Percentiles rank a stretch among this genome's conserved stretches.
Evolutionary conservation across 2,888 invertebrate species (phyloP).

Genomic region (Pammene aurita): DNA sequence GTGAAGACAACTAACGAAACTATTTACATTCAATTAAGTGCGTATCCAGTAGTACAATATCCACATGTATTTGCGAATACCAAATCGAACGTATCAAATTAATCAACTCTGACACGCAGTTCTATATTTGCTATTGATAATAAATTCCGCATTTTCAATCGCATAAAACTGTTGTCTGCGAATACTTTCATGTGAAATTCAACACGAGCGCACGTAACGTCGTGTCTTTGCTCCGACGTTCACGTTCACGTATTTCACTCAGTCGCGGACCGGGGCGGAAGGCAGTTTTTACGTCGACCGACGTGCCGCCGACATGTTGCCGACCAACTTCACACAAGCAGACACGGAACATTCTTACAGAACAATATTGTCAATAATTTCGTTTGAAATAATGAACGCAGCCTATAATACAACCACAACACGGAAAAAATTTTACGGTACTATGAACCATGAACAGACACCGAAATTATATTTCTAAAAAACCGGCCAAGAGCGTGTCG

Average conservation of each 20-base stretch:
- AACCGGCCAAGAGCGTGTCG: too few species aligned
- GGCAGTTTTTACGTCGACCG: constrained; percentile 60
- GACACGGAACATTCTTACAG: background rate
- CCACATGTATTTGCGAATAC: constrained; percentile 3
- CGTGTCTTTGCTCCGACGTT: constrained; percentile 32
- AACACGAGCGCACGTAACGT: constrained; percentile 28
- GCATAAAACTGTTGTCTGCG: constrained; percentile 19
- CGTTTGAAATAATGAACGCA: too few species aligned
- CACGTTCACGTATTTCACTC: constrained; percentile 37
- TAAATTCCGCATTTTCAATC: constrained; percentile 20
- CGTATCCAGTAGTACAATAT: background rate
- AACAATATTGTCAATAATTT: background rate
- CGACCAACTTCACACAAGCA: background rate
- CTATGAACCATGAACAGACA: too few species aligned
- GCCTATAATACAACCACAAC: too few species aligned
- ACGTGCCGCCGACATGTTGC: constrained; percentile 50
- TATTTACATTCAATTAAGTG: too few species aligned
- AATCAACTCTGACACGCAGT: constrained; percentile 14
- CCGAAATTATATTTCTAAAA: too few species aligned
- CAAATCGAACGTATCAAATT: constrained; percentile 23
- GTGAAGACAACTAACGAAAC: background rate
- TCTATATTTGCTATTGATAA: constrained; percentile 10
- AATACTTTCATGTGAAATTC: constrained; percentile 29
- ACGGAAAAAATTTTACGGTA: too few species aligned
- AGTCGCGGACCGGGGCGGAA: constrained; percentile 56